Conservation (phyloP, 2,888 invertebrate species). For the Acanthoscelides obtectus region DNA sequence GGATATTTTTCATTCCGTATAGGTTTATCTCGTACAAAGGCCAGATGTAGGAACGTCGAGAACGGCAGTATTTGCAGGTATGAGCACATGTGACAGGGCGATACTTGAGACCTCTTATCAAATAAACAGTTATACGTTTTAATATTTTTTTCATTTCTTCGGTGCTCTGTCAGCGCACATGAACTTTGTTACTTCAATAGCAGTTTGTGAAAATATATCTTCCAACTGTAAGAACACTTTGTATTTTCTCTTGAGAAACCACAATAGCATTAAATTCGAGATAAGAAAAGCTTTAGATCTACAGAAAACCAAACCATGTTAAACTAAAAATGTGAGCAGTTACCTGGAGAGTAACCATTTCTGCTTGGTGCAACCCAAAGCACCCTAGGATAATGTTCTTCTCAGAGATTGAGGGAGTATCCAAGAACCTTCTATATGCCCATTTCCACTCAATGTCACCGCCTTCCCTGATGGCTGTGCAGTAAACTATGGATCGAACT, state of each 20-base stretch:
- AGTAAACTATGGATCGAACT: conserved; percentile 59
- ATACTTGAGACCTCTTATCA: no score
- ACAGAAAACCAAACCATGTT: not conserved
- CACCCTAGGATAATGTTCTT: conserved; percentile 56
- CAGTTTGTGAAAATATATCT: no score
- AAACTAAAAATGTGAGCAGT: conserved; percentile 16
- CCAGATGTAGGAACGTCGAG: no score
- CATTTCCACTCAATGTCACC: conserved; percentile 65
- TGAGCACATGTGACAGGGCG: no score
- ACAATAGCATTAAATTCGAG: conserved; percentile 1
- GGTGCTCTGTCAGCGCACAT: no score
- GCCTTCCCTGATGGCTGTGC: conserved; percentile 60
- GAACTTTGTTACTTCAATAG: no score
- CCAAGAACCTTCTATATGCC: conserved; percentile 53
- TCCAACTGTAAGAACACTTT: no score
- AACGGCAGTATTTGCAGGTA: no score
- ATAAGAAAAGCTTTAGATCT: not conserved
- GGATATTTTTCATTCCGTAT: no score
- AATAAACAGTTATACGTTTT: no score
- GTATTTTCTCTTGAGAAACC: not conserved
- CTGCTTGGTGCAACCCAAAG: conserved; percentile 52
- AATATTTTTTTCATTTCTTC: no score
- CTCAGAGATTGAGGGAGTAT: conserved; percentile 55
- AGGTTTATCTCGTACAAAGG: no score
- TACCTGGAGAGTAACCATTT: conserved; percentile 57